These are phyloP conservation scores for Lamprologus tigripictilis DNA, from an alignment of 2,113 vertebrate species.

Conservation along the genomic window DNA sequence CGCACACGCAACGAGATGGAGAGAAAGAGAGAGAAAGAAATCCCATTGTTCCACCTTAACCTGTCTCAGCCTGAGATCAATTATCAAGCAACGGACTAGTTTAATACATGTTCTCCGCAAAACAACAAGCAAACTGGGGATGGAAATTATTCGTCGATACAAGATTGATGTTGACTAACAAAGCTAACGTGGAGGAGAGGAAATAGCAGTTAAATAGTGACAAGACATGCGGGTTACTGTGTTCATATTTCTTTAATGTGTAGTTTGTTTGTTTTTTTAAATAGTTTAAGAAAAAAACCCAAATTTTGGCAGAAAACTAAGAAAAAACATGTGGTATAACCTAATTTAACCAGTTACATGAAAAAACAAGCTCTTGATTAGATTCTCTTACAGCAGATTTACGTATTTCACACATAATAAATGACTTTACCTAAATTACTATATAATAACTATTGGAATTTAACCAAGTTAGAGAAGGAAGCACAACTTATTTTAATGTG, in stretches of 20 bases:
- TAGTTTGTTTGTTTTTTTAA: not conserved
- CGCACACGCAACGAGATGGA: slow-evolving; percentile 22
- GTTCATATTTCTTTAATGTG: not conserved
- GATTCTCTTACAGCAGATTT: not conserved
- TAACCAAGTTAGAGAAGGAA: not conserved
- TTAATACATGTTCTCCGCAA: slow-evolving; percentile 16
- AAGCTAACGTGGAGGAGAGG: not conserved
- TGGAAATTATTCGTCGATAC: slow-evolving; percentile 23
- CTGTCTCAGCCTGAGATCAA: slow-evolving; percentile 21
- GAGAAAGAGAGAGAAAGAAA: not conserved
- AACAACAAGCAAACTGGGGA: slow-evolving; percentile 35
- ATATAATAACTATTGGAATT: not conserved
- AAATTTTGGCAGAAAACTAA: not conserved
- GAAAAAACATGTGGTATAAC: not conserved
- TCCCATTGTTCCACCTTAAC: slow-evolving; percentile 29
- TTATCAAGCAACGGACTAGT: slow-evolving; percentile 16
- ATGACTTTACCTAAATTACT: not conserved
- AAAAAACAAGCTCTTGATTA: not conserved
- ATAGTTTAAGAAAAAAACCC: rapidly evolving
- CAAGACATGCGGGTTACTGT: not conserved
- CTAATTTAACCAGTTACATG: not conserved
- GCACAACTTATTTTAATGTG: not conserved
- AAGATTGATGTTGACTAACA: not conserved
- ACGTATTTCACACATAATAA: not conserved
- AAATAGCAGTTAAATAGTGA: not conserved